phyloP scores from a whole-genome alignment of 2,113 vertebrate genomes.

The Cygnus buccinator region DNA sequence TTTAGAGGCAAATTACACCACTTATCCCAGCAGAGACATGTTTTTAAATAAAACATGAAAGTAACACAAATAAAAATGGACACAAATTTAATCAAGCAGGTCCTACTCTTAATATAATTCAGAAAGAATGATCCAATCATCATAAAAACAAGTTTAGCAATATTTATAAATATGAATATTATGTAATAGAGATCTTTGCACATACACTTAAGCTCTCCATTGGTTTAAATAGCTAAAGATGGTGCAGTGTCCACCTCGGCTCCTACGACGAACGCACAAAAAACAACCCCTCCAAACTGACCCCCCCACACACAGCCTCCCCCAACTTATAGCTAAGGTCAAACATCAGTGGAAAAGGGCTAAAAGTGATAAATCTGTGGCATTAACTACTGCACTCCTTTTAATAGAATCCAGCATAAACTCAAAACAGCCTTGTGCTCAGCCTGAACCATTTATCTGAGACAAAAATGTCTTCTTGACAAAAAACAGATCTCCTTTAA shows the following conservation, averaged over 20 bases:
- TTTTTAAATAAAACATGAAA: slow-evolving; percentile 78
- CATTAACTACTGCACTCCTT: slow-evolving; percentile 80
- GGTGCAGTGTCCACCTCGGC: background rate
- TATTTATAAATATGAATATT: slow-evolving; percentile 42
- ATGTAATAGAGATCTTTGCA: slow-evolving; percentile 1
- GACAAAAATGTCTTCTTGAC: slow-evolving; percentile 84
- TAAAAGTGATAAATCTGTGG: slow-evolving; percentile 80
- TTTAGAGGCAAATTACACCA: slow-evolving; percentile 71
- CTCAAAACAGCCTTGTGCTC: slow-evolving; percentile 78
- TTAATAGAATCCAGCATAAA: slow-evolving; percentile 83
- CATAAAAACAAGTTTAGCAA: slow-evolving; percentile 64
- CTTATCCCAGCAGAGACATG: slow-evolving; percentile 67
- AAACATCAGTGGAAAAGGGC: slow-evolving; percentile 76
- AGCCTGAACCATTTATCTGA: slow-evolving; percentile 80
- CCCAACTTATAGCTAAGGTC: slow-evolving; percentile 75
- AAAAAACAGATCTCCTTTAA: slow-evolving; percentile 88
- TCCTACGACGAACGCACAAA: background rate
- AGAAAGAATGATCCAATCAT: slow-evolving; percentile 54
- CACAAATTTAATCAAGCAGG: slow-evolving; percentile 71
- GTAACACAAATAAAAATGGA: slow-evolving; percentile 70
- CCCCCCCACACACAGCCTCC: slow-evolving; percentile 20
- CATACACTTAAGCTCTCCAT: background rate
- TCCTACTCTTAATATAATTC: slow-evolving; percentile 68
- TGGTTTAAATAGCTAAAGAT: slow-evolving; percentile 25
- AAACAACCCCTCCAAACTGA: background rate